Evolutionary conservation across 37 sponge, comb jelly and placozoan genomes (phyloP).

Genomic region (Halisarca cf. caerulea): DNA sequence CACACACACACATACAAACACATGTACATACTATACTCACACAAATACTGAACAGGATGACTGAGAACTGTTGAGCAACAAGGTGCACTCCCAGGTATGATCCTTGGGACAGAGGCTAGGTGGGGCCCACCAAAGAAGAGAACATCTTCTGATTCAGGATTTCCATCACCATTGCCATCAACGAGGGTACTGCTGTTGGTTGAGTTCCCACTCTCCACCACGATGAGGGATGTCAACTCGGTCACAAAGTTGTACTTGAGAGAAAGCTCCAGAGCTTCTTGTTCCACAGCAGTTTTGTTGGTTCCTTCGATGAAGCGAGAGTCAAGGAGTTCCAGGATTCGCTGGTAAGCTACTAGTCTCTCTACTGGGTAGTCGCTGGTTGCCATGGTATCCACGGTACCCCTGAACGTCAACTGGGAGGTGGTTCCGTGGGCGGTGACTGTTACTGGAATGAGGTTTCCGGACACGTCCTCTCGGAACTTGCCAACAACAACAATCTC

Average conservation of each 20-base stretch:
- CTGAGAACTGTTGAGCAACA: too few relatives aligned
- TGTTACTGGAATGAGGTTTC: not conserved
- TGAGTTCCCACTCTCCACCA: constrained; percentile 42
- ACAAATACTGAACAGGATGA: too few relatives aligned
- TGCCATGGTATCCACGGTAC: constrained; percentile 6
- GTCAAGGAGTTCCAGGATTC: constrained; percentile 39
- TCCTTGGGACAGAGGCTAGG: too few relatives aligned
- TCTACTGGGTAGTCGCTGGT: constrained; percentile 31
- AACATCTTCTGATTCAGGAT: too few relatives aligned
- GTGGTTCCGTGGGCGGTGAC: constrained; percentile 36
- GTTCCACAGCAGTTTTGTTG: constrained; percentile 3
- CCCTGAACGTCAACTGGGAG: constrained; percentile 8
- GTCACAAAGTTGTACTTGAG: constrained; percentile 79
- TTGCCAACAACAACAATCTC: constrained; percentile 51
- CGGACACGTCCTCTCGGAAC: not conserved
- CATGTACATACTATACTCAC: too few relatives aligned
- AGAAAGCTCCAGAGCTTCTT: constrained; percentile 37
- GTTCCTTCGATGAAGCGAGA: not conserved
- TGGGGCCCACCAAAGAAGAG: too few relatives aligned
- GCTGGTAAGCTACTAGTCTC: constrained; percentile 48
- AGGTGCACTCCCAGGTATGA: too few relatives aligned
- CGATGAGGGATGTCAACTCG: constrained; percentile 74
- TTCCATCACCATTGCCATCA: too few relatives aligned
- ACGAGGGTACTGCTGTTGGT: not conserved
- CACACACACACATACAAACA: too few relatives aligned